A percentile compares a stretch with the other conserved stretches of the same genome.
Evolutionary conservation across 2,797 vertebrate genomes (phyloP).

Genomic region (Falco cherrug): DNA sequence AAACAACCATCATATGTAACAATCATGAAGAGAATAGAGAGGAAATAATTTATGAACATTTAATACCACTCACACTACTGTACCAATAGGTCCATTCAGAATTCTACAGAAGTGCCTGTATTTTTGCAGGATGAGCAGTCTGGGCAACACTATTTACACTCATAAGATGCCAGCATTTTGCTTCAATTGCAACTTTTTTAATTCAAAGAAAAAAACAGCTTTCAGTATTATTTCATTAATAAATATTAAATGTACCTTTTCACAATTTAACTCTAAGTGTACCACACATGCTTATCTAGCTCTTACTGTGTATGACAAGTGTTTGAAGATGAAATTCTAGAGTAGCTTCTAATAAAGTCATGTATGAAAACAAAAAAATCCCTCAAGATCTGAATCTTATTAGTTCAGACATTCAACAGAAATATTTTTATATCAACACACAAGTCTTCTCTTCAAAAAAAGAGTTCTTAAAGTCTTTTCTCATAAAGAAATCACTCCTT

Average conservation of each 20-base stretch:
- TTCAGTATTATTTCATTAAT: neutral
- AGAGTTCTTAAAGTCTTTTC: neutral
- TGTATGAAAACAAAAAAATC: neutral
- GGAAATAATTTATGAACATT: neutral
- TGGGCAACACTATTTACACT: neutral
- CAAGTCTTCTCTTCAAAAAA: neutral
- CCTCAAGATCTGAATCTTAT: neutral
- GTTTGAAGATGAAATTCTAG: neutral
- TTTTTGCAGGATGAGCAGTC: neutral
- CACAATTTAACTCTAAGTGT: neutral
- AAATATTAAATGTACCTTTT: neutral
- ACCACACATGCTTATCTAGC: neutral
- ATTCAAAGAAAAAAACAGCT: neutral
- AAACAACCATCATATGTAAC: neutral
- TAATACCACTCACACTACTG: neutral
- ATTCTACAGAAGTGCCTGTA: neutral
- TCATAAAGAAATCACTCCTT: neutral
- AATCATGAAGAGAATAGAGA: neutral
- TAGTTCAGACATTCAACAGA: neutral
- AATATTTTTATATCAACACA: neutral
- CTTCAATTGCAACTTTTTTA: neutral
- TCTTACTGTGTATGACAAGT: neutral
- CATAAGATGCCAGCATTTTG: neutral
- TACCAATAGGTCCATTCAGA: neutral
- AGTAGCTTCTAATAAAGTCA: neutral